Conservation (phyloP, 30 jellyfish, hydroid and myxozoan species). For the Aurelia coerulea region DNA sequence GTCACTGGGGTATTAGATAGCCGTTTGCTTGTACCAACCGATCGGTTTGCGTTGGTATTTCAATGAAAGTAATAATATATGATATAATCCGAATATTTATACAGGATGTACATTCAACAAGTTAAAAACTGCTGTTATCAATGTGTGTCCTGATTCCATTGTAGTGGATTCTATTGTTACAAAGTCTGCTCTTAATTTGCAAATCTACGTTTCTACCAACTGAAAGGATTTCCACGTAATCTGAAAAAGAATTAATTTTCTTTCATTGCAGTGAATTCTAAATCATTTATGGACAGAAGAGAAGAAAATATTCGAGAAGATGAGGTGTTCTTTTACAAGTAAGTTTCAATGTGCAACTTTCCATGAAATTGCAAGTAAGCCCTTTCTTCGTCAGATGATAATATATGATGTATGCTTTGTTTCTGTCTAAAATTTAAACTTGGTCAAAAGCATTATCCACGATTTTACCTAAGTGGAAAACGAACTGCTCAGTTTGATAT, state of each 20-base stretch:
- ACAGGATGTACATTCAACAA: too few relatives aligned
- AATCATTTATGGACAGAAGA: slow-evolving; percentile 45
- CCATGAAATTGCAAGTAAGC: too few relatives aligned
- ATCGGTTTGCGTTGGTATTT: too few relatives aligned
- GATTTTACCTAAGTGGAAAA: background rate
- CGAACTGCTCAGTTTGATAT: too few relatives aligned
- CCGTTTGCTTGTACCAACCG: too few relatives aligned
- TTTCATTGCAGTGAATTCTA: slow-evolving; percentile 71
- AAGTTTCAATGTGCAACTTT: background rate
- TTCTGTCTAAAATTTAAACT: background rate
- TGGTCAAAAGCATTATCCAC: background rate
- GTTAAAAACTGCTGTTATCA: too few relatives aligned
- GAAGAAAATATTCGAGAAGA: slow-evolving; percentile 82
- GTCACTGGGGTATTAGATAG: too few relatives aligned
- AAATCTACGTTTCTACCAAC: background rate
- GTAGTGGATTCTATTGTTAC: background rate
- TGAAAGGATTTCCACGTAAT: background rate
- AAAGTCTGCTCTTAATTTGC: background rate
- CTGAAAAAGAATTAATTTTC: background rate
- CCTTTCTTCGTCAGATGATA: too few relatives aligned
- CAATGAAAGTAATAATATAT: too few relatives aligned
- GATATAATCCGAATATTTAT: too few relatives aligned
- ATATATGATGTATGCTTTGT: background rate
- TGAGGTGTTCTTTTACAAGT: slow-evolving; percentile 84
- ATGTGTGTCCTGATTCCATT: too few relatives aligned